Percentiles rank a stretch among this genome's conserved stretches.
phyloP scores from a whole-genome alignment of 2,888 invertebrate genomes.

The Ophion ellenae region DNA sequence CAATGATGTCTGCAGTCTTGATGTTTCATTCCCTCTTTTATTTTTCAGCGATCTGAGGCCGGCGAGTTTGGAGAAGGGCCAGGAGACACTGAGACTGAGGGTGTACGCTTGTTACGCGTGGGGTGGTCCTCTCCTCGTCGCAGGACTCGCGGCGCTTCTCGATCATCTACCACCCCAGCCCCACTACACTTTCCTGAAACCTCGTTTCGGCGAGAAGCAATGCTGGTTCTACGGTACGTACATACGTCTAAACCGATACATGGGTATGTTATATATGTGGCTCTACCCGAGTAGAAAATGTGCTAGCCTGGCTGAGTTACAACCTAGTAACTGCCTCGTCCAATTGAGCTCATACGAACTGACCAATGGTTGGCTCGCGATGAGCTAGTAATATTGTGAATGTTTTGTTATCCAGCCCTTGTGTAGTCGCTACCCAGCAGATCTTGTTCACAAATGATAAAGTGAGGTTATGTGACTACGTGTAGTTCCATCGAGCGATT shows the following conservation, averaged over 20 bases:
- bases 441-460: no score
- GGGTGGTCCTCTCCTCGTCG: conserved; percentile 92
- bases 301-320: no score
- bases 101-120: conserved; percentile 94
- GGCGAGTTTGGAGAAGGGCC: conserved; percentile 93
- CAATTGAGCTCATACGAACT: no score
- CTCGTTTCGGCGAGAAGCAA: conserved; percentile 90
- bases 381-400: no score
- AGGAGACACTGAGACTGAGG: conserved; percentile 91
- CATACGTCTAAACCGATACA: background rate
- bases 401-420: no score
- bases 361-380: no score
- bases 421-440: no score
- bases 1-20: conserved; percentile 9
- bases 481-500: no score
- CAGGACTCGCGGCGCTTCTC: conserved; percentile 89
- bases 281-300: no score
- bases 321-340: no score
- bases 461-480: no score
- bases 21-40: conserved; percentile 22
- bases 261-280: no score
- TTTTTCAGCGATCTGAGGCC: conserved; percentile 91
- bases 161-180: conserved; percentile 88
- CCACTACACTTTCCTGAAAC: conserved; percentile 87
- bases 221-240: conserved; percentile 93